Conservation (phyloP, 2,888 invertebrate genomes). For the Penaeus monodon region DNA sequence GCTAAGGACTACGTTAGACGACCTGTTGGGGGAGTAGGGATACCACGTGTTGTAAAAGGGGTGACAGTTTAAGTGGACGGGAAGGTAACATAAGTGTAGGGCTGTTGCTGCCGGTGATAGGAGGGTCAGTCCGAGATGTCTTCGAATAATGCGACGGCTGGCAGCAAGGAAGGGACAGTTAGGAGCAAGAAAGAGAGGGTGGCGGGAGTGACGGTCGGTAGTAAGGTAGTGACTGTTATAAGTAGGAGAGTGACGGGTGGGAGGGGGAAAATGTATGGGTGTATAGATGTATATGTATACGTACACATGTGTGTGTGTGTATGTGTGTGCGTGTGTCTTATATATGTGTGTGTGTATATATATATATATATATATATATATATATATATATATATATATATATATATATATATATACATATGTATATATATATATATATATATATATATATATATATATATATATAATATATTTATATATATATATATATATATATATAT, state of each 20-base stretch:
- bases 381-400: background rate
- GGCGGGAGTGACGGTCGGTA: background rate
- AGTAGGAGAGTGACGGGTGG: background rate
- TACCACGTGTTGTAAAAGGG: background rate
- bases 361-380: background rate
- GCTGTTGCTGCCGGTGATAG: no score
- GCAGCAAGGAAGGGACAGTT: background rate
- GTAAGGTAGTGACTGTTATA: background rate
- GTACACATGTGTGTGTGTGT: background rate
- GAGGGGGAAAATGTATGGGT: background rate
- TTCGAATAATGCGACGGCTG: no score
- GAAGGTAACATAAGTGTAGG: no score
- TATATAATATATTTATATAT: background rate
- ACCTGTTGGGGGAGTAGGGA: no score
- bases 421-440: background rate
- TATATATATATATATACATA: background rate
- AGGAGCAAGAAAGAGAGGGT: background rate
- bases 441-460: background rate
- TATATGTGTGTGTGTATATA: no score
- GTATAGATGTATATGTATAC: background rate
- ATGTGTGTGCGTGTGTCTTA: background rate
- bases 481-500: background rate
- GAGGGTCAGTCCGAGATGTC: no score
- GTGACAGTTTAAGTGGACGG: no score
- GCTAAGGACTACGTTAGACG: no score